These are phyloP conservation scores for Wiebesia pumilae DNA, from an alignment of 1,140 invertebrate species.

Conservation along the genomic window DNA sequence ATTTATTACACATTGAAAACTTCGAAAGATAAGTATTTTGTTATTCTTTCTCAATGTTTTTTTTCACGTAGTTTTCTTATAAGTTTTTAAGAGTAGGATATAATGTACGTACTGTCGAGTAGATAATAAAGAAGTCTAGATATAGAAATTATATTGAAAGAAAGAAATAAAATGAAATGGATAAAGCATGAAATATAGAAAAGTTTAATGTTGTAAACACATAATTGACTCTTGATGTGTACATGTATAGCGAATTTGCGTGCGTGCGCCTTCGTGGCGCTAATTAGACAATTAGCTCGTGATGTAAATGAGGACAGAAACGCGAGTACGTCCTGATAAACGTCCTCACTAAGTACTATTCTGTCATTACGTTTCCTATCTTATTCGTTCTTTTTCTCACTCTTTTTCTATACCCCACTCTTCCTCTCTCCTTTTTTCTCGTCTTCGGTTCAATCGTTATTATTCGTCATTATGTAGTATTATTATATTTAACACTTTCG, in stretches of 20 bases:
- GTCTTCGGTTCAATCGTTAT: not conserved
- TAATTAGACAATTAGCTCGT: conserved; percentile 60
- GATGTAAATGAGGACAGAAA: conserved; percentile 60
- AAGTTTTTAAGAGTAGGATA: not conserved
- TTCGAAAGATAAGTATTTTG: not conserved
- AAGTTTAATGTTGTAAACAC: not conserved
- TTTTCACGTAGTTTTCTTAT: not conserved
- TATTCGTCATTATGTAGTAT: not conserved
- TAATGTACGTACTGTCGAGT: not conserved
- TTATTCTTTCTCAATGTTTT: not conserved
- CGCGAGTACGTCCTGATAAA: conserved; percentile 44
- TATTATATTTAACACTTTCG: not conserved
- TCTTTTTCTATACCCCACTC: not conserved
- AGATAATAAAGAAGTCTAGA: not conserved
- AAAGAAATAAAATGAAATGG: not conserved
- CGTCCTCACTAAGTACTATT: conserved; percentile 2
- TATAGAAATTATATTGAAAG: not conserved
- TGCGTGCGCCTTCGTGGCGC: conserved; percentile 53
- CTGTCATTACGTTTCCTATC: conserved; percentile 4
- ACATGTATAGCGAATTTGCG: not conserved
- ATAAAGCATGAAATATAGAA: not conserved
- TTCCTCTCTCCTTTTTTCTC: not conserved
- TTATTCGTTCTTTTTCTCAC: not conserved
- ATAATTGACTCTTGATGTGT: not conserved
- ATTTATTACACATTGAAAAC: not conserved